These are phyloP conservation scores for Microtus richardsoni DNA, from an alignment of 2,113 vertebrate species.

Conservation along the genomic window DNA sequence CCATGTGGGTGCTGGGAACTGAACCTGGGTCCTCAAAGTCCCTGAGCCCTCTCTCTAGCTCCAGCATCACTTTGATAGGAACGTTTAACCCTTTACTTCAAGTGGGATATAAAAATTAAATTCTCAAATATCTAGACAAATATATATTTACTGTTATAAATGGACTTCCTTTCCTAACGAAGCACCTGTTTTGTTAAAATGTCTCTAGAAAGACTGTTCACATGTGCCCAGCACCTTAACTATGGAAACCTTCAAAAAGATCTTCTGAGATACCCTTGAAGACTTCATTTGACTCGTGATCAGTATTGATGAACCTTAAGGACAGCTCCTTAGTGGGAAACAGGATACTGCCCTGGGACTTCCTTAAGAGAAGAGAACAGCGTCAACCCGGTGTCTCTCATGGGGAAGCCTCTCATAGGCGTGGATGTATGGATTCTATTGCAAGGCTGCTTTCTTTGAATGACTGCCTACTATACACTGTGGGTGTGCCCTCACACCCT, in stretches of 20 bases:
- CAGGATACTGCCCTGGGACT: neutral
- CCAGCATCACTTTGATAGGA: neutral
- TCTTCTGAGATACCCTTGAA: neutral
- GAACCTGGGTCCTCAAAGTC: neutral
- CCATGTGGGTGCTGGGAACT: neutral
- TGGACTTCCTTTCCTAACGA: neutral
- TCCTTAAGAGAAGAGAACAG: neutral
- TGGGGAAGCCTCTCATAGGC: neutral
- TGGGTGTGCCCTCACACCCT: neutral
- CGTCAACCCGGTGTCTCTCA: neutral
- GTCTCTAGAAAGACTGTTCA: neutral
- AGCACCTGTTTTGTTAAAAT: neutral
- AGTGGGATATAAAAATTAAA: neutral
- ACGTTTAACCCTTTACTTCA: neutral
- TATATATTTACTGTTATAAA: neutral
- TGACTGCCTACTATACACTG: neutral
- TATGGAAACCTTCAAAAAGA: neutral
- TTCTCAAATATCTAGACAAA: neutral
- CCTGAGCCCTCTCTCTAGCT: neutral
- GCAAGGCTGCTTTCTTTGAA: neutral
- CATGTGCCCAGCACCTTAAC: neutral
- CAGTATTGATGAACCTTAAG: neutral
- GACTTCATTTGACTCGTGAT: neutral
- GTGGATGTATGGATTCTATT: neutral
- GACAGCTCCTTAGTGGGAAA: neutral